A percentile compares a stretch with the other conserved stretches of the same genome.
Evolutionary conservation across 2,888 invertebrate species (phyloP).

Genomic region (Hirtodrosophila confusa): DNA sequence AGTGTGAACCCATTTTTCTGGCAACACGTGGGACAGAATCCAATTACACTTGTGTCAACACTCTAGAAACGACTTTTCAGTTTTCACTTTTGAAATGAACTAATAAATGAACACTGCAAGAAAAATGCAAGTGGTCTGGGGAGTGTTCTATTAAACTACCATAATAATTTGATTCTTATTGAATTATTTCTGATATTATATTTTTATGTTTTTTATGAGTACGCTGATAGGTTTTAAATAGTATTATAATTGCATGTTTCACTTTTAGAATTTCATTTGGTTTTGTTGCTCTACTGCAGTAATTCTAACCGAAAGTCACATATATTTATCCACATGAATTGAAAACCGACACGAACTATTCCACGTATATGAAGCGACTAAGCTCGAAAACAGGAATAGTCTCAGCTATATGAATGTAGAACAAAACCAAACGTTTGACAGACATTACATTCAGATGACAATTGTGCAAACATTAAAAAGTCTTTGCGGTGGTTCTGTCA

Average conservation of each 20-base stretch:
- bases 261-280: too few species aligned
- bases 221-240: too few species aligned
- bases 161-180: too few species aligned
- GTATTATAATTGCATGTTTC: neutral
- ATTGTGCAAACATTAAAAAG: constrained; percentile 22
- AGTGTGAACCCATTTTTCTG: constrained; percentile 4
- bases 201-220: too few species aligned
- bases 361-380: constrained; percentile 10
- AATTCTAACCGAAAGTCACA: too few species aligned
- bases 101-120: too few species aligned
- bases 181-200: too few species aligned
- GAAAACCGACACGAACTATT: neutral
- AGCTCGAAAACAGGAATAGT: neutral
- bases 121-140: too few species aligned
- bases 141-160: too few species aligned
- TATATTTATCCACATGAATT: neutral
- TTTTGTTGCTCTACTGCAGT: too few species aligned
- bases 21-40: neutral
- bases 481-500: neutral
- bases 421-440: neutral
- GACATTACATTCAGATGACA: neutral
- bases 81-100: too few species aligned
- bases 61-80: neutral
- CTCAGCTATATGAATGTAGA: constrained; percentile 1
- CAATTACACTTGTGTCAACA: neutral